Evolutionary conservation across 2,888 invertebrate species (phyloP).

Genomic region (Amorpha juglandis): DNA sequence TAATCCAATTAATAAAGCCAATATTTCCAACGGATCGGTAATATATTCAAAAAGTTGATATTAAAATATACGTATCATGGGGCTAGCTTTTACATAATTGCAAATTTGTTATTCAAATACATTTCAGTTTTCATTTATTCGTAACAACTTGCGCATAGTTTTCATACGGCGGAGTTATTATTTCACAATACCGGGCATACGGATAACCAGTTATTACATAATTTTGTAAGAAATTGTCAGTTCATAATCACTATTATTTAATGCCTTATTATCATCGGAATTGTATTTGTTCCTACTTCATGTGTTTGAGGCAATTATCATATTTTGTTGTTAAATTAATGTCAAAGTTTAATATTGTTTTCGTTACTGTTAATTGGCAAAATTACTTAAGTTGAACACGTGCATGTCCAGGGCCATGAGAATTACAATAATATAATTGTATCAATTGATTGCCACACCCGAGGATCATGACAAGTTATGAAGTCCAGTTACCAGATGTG

Average conservation of each 20-base stretch:
- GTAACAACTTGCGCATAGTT: constrained; percentile 2
- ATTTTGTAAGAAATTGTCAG: constrained; percentile 45
- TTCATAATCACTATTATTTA: constrained; percentile 50
- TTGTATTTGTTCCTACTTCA: constrained; percentile 42
- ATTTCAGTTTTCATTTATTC: constrained; percentile 23
- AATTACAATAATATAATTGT: background rate
- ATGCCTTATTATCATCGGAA: constrained; percentile 47
- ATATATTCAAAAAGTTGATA: constrained; percentile 10
- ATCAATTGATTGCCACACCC: background rate
- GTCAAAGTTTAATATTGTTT: constrained; percentile 26
- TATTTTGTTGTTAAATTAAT: constrained; percentile 33
- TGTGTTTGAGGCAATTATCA: constrained; percentile 37
- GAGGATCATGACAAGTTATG: background rate
- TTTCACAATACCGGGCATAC: background rate
- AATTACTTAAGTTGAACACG: constrained; percentile 23
- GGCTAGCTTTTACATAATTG: constrained; percentile 13
- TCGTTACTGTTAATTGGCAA: constrained; percentile 25
- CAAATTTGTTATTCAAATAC: constrained; percentile 22
- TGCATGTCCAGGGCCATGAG: constrained; percentile 1
- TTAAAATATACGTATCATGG: constrained; percentile 15
- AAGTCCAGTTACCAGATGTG: background rate
- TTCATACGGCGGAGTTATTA: constrained; percentile 9
- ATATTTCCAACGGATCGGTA: background rate
- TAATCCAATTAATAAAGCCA: constrained; percentile 12
- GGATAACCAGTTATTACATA: constrained; percentile 41